phyloP scores from a whole-genome alignment of 2,797 vertebrate species.

The Cuniculus paca region DNA sequence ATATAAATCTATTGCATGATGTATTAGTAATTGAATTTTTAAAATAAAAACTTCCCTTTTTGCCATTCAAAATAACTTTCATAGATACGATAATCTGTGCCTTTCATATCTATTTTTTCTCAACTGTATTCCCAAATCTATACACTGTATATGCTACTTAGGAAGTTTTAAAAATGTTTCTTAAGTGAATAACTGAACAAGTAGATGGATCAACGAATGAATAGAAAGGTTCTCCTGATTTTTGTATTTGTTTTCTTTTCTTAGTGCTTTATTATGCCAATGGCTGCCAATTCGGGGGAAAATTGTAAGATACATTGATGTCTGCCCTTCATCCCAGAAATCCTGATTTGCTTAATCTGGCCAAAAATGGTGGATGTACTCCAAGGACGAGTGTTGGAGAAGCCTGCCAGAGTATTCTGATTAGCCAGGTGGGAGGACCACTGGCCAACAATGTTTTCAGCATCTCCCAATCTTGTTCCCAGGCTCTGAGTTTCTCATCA shows the following conservation, averaged over 20 bases:
- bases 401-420: background rate
- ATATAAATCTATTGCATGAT: background rate
- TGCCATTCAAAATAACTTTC: background rate
- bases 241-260: background rate
- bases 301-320: background rate
- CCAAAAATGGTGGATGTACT: fast-evolving
- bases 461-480: fast-evolving
- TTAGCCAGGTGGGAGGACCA: background rate
- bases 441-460: too few relatives aligned
- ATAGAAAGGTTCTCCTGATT: background rate
- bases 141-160: too few relatives aligned
- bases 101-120: background rate
- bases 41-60: background rate
- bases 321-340: background rate
- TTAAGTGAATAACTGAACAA: background rate
- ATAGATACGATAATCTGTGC: background rate
- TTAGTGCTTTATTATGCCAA: background rate
- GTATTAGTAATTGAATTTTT: background rate
- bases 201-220: background rate
- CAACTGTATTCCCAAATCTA: background rate
- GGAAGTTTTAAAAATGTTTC: background rate
- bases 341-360: background rate
- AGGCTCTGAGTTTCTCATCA: background rate
- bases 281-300: background rate
- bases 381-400: background rate